These are phyloP conservation scores for Pedionomus torquatus DNA, from an alignment of 2,113 vertebrate genomes.

Conservation along the genomic window DNA sequence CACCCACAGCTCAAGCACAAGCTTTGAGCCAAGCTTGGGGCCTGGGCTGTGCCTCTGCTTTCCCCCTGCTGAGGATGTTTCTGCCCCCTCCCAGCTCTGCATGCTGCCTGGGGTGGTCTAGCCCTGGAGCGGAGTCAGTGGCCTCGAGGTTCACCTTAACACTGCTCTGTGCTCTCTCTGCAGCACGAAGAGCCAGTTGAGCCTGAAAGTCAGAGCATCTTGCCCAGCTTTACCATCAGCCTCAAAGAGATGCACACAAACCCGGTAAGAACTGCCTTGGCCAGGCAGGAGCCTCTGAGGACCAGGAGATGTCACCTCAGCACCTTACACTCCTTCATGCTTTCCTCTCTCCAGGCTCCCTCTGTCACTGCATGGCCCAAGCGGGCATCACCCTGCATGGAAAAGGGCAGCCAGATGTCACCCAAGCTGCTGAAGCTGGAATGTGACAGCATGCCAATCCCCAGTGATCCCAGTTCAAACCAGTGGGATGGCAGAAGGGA, in stretches of 20 bases:
- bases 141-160: background rate
- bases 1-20: background rate
- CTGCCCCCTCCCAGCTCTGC: rapidly evolving
- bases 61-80: background rate
- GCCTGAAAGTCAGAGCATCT: rapidly evolving
- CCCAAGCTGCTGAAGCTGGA: conserved; percentile 69
- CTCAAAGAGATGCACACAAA: background rate
- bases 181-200: background rate
- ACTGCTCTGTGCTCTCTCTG: background rate
- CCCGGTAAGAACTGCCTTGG: background rate
- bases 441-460: rapidly evolving
- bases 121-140: background rate
- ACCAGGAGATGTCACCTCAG: rapidly evolving
- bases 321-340: no score
- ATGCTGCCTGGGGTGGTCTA: background rate
- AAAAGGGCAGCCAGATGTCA: background rate
- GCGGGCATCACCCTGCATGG: background rate
- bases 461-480: background rate
- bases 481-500: background rate
- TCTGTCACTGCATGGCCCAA: background rate
- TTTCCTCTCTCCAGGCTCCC: background rate
- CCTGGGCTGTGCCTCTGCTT: background rate
- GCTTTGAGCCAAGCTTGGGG: background rate
- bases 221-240: background rate
- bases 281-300: background rate